Conservation (phyloP, 2,888 invertebrate genomes). For the Himalopsyche kuldschensis region DNA sequence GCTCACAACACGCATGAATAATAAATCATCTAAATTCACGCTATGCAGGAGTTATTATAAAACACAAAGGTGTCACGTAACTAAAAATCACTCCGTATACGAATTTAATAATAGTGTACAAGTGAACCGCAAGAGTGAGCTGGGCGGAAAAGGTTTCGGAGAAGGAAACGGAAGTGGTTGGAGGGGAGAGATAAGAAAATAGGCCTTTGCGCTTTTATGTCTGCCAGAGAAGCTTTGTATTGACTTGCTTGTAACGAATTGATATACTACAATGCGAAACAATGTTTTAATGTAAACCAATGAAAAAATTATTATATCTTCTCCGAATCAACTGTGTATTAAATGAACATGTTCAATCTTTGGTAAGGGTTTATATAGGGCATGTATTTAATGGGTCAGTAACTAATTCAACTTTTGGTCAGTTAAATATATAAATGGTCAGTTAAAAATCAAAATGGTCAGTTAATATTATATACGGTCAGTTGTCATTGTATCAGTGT, state of each 20-base stretch:
- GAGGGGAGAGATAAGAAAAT: slow-evolving; percentile 11
- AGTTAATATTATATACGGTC: too few species aligned
- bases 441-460: too few species aligned
- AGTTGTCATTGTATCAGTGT: too few species aligned
- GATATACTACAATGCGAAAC: background rate
- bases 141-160: slow-evolving; percentile 21
- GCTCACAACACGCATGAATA: too few species aligned
- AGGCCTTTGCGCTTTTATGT: background rate
- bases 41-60: background rate
- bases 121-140: slow-evolving; percentile 15
- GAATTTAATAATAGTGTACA: slow-evolving; percentile 10
- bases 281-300: background rate
- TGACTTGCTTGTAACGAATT: background rate
- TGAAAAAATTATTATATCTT: background rate
- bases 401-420: too few species aligned
- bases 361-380: too few species aligned
- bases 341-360: too few species aligned
- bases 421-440: too few species aligned
- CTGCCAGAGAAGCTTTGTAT: background rate
- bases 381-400: too few species aligned
- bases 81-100: background rate
- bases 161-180: slow-evolving; percentile 12
- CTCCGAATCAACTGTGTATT: too few species aligned
- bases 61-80: background rate
- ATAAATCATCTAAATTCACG: too few species aligned